Percentiles rank a stretch among this genome's conserved stretches.
These are phyloP conservation scores for Setophaga kirtlandii DNA, from an alignment of 2,113 vertebrate genomes.

Conservation along the genomic window DNA sequence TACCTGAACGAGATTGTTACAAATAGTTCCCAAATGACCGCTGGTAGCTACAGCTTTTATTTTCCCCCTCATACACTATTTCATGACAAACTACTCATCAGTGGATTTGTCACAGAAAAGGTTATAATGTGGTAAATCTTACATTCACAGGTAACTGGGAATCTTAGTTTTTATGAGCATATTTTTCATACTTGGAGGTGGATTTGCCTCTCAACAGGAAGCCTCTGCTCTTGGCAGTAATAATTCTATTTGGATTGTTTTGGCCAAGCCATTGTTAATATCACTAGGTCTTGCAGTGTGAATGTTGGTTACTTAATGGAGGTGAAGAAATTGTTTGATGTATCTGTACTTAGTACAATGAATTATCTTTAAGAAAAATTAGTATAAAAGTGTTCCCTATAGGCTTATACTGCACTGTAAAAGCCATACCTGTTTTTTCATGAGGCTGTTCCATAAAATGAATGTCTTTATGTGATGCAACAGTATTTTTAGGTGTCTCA, in stretches of 20 bases:
- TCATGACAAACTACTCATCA: background rate
- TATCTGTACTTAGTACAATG: background rate
- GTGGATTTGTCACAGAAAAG: background rate
- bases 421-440: background rate
- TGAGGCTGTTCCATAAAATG: background rate
- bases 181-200: background rate
- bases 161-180: background rate
- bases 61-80: rapidly evolving
- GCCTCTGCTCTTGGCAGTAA: background rate
- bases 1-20: background rate
- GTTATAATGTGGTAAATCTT: background rate
- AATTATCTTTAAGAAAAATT: background rate
- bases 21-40: background rate
- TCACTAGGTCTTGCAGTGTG: background rate
- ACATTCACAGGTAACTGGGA: background rate
- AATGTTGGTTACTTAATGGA: background rate
- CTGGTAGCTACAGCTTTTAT: background rate
- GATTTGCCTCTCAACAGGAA: background rate
- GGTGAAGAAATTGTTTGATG: background rate
- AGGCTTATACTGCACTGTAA: background rate
- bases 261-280: background rate
- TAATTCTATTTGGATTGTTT: background rate
- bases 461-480: background rate
- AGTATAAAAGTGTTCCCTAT: background rate
- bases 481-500: background rate